Evolutionary conservation across 2,888 invertebrate species (phyloP), one percentile per base, ranked within the genome.

Genomic region (Acrobasis suavella): DNA sequence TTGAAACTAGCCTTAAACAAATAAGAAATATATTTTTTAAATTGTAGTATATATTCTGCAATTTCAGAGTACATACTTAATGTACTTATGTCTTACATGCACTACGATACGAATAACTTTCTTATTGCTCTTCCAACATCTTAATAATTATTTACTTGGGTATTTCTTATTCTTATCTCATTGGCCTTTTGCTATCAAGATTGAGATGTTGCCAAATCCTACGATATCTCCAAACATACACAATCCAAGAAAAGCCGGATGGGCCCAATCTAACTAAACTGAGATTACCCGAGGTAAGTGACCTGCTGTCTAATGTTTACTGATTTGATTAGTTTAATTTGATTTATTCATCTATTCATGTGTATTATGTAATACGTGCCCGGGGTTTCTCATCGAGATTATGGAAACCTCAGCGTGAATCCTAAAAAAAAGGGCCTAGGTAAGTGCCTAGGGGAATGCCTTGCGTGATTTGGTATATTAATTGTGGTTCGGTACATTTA

Each of bases 101-200:
- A n/a, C n/a, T n/a, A n/a, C n/a, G n/a, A n/a, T 22, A 22, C 22
- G 22, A 22, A 22, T 22, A 32, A 32, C 2, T 32, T 6, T 32
- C 5, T 22, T 22, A 1, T 22, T 22, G 5, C 8, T 32, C 32
- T 32, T 32, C 32, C 32, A 32, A 32, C 32, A 8, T 32, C 32
- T 32, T 42, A 1, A 10, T 2, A 9, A 50, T 50, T 50, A 5
- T 16, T 12, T 46, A 46, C 12, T 46, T 7, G 15, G n/a, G 8
- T 50, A 16, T 50, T 50, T 15, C 50, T 50, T 50, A 50, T 50
- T 15, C 50, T 50, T 50, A 50, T 50, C 50, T 1, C 15, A 8
- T 50, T 50, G 50, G 17, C 16, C 50, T 16, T 3, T 9, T 50
- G 0, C 17, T 50, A 50, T 50, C 50, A 50, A 22, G 17, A 50